Evolutionary conservation across 2,888 invertebrate genomes (phyloP).

Genomic region (Standfussiana lucernea): DNA sequence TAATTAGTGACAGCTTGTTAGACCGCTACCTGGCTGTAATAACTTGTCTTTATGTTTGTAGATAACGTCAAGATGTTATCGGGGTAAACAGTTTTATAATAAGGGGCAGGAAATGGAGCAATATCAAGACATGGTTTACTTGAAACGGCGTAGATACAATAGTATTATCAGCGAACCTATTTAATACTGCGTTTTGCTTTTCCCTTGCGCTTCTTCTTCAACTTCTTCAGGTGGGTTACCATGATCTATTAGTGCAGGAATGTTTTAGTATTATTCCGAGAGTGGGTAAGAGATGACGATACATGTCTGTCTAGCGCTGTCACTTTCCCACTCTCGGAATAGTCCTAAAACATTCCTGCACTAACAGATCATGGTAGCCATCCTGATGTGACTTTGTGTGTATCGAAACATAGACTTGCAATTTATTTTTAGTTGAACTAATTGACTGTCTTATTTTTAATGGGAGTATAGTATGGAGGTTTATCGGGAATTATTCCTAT

Average conservation of each 20-base stretch:
- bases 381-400: not conserved
- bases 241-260: too few relatives aligned
- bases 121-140: not conserved
- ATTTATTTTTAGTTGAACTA: not conserved
- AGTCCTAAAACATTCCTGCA: too few relatives aligned
- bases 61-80: constrained; percentile 25
- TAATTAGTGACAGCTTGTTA: constrained; percentile 58
- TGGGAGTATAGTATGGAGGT: not conserved
- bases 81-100: constrained; percentile 6
- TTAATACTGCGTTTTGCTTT: not conserved
- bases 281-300: too few relatives aligned
- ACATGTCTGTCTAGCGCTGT: too few relatives aligned
- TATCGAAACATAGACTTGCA: not conserved
- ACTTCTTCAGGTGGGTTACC: too few relatives aligned
- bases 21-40: constrained; percentile 21
- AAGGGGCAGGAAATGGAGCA: not conserved
- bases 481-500: not conserved
- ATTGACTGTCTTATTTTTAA: not conserved
- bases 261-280: too few relatives aligned
- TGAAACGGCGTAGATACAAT: not conserved
- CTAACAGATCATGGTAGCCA: too few relatives aligned
- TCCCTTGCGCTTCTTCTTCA: not conserved
- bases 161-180: not conserved
- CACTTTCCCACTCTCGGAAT: too few relatives aligned
- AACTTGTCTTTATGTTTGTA: constrained; percentile 22